phyloP scores from a whole-genome alignment of 2,113 vertebrate species.

The Chrysochloris asiatica region DNA sequence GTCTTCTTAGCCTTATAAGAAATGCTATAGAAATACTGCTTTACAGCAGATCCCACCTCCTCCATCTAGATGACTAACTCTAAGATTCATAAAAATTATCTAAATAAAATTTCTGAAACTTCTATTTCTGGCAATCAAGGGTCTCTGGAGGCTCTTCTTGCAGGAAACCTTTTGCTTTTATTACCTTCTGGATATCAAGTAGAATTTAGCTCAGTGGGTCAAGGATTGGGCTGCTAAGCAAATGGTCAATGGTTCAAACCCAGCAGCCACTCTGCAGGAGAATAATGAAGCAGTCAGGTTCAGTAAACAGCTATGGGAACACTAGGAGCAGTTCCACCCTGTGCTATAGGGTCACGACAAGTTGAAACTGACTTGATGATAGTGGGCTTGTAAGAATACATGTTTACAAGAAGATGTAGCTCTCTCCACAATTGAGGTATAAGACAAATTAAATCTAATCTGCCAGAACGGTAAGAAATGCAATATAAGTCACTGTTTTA shows the following conservation, averaged over 20 bases:
- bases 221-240: too few relatives aligned
- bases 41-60: not conserved
- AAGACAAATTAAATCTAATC: constrained; percentile 1
- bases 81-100: not conserved
- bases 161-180: not conserved
- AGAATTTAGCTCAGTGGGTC: not conserved
- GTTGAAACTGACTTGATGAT: too few relatives aligned
- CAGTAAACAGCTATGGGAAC: too few relatives aligned
- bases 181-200: not conserved
- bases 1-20: too few relatives aligned
- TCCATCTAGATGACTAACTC: not conserved
- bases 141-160: not conserved
- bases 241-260: too few relatives aligned
- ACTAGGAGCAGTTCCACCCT: too few relatives aligned
- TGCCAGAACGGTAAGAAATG: not conserved
- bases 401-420: not conserved
- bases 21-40: too few relatives aligned
- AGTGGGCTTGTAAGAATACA: too few relatives aligned
- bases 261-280: too few relatives aligned
- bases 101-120: not conserved
- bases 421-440: not conserved
- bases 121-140: not conserved
- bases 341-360: too few relatives aligned
- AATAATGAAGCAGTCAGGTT: too few relatives aligned
- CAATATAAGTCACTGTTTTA: not conserved